Evolutionary conservation across 2,888 invertebrate genomes (phyloP).

Genomic region (Leptogaster cylindrica): DNA sequence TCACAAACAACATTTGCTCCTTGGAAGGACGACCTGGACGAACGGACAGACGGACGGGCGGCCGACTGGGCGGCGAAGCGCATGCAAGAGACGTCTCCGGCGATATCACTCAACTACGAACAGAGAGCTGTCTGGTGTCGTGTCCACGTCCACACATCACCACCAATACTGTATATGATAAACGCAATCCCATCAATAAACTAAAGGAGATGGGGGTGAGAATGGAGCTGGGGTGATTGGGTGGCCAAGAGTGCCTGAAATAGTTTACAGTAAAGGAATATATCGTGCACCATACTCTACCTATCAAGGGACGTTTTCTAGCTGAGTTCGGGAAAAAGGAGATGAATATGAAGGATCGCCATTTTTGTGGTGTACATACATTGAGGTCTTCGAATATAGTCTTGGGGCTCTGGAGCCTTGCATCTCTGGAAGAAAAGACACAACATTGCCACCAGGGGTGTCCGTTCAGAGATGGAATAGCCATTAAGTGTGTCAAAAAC

Average conservation of each 20-base stretch:
- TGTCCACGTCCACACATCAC: slow-evolving; percentile 49
- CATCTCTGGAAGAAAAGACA: slow-evolving; percentile 17
- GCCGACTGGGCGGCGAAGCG: background rate
- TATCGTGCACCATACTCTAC: slow-evolving; percentile 19
- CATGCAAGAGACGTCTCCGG: slow-evolving; percentile 48
- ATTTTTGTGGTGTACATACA: slow-evolving; percentile 23
- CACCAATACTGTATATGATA: slow-evolving; percentile 49
- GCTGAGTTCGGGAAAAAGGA: background rate
- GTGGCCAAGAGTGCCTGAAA: slow-evolving; percentile 19
- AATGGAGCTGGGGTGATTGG: background rate
- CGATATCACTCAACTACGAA: slow-evolving; percentile 50
- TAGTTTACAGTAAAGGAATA: slow-evolving; percentile 20
- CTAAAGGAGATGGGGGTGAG: slow-evolving; percentile 20
- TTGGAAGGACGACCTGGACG: slow-evolving; percentile 13
- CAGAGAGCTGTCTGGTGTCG: slow-evolving; percentile 45
- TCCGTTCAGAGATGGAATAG: slow-evolving; percentile 63
- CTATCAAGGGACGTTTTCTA: slow-evolving; percentile 17
- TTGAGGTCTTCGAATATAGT: background rate
- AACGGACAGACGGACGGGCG: background rate
- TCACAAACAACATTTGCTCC: slow-evolving; percentile 29
- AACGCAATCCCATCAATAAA: slow-evolving; percentile 47
- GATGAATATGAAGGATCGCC: slow-evolving; percentile 34
- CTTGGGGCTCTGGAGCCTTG: background rate
- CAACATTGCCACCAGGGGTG: slow-evolving; percentile 39
- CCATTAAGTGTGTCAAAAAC: slow-evolving; percentile 73